A percentile compares a stretch with the other conserved stretches of the same genome.
Evolutionary conservation across 2,113 vertebrate genomes (phyloP).

Genomic region (Polypterus senegalus): DNA sequence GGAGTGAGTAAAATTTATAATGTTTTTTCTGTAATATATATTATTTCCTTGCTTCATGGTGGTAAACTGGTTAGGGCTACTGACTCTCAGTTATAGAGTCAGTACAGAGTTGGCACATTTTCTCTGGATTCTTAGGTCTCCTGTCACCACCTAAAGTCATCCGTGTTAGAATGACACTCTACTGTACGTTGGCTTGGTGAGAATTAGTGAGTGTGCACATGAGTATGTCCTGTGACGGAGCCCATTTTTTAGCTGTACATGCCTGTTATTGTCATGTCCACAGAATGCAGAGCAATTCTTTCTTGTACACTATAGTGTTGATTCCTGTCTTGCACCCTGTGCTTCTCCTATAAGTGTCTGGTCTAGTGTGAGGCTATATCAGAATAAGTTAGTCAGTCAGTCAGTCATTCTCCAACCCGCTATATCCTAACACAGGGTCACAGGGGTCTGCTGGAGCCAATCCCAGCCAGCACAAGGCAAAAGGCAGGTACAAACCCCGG

Average conservation of each 20-base stretch:
- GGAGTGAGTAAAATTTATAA: constrained; percentile 43
- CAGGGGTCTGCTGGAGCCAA: too few relatives aligned
- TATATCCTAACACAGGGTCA: too few relatives aligned
- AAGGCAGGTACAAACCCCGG: too few relatives aligned
- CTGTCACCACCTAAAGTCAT: background rate
- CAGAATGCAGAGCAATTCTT: background rate
- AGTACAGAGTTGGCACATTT: background rate
- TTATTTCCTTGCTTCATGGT: background rate
- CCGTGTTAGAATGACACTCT: too few relatives aligned
- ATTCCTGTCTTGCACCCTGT: background rate
- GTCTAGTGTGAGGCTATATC: background rate
- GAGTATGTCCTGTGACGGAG: background rate
- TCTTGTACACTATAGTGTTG: background rate
- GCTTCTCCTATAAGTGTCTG: background rate
- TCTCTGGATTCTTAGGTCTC: background rate
- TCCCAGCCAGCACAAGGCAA: too few relatives aligned
- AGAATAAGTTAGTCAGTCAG: too few relatives aligned
- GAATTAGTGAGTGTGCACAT: too few relatives aligned
- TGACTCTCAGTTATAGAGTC: background rate
- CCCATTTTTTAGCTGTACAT: background rate
- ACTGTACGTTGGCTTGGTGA: background rate
- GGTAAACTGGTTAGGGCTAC: background rate
- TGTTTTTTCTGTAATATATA: too few relatives aligned
- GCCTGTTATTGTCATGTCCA: background rate
- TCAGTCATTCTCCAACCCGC: too few relatives aligned